Base-by-base conservation (phyloP, 2,113 vertebrate species). In the Phoxinus phoxinus region DNA sequence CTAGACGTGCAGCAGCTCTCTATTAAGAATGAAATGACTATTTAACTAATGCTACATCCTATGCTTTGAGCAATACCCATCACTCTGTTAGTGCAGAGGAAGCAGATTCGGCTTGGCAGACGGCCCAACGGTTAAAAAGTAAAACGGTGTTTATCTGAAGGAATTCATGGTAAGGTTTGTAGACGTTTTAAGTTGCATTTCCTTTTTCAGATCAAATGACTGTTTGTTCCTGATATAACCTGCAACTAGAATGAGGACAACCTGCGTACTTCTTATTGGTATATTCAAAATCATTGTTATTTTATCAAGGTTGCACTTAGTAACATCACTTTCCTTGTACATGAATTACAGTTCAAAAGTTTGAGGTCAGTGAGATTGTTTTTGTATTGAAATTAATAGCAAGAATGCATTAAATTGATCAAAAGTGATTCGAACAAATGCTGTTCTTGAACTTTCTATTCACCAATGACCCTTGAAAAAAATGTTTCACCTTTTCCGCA, bases 1-100 rank as follows among this genome's bases (percentile, higher is more conserved):
- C 58, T 65, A 81, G 53, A 79, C 75, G 30, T 19, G 8, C 13
- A 46, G n/a, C 77, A 80, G 77, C 23, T 63, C 19, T 77, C 19
- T 51, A 51, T 82, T 51, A 51, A 1, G 46, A 35, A 53, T 32
- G 6, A 27, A 69, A 69, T 71, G 4, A 48, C 46, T 71, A 71
- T 8, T 56, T 83, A 71, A 56, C 46, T 53, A 69, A 35, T 37
- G 9, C 8, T 56, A 32, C 59, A 81, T 67, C 13, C 35, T 61
- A 30, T 51, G 37, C 61, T 51, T 48, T 81, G 25, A 30, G 41
- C 37, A 23, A 32, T 35, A 48, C 0, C 41, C 79, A 32, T 32
- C n/a, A 81, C 51, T 27, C 61, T 63, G 79, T 46, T 30, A 9
- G n/a, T 27, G 2, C 4, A 61, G 44, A n/a, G 79, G 44, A 81